Evolutionary conservation across 2,797 vertebrate species (phyloP).

Genomic region (Gymnoscopelus microlampas): DNA sequence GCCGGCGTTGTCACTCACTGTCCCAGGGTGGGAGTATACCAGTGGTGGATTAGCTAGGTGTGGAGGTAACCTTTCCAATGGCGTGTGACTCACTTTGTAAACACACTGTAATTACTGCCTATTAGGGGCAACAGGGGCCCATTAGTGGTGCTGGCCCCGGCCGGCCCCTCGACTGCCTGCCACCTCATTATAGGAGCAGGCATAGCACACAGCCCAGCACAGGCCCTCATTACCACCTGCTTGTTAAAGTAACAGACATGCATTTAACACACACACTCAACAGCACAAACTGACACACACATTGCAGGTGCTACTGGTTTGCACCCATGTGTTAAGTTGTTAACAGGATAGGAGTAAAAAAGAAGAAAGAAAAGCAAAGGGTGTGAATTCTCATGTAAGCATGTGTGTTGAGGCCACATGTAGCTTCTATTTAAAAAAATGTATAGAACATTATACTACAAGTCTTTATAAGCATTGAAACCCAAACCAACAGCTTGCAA

Average conservation of each 20-base stretch:
- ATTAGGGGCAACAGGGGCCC: constrained; percentile 75
- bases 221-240: constrained; percentile 83
- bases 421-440: not conserved
- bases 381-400: constrained; percentile 22
- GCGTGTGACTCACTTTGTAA: constrained; percentile 67
- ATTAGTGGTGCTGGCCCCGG: constrained; percentile 68
- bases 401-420: constrained; percentile 3
- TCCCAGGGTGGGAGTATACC: constrained; percentile 57
- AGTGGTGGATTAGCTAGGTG: constrained; percentile 60
- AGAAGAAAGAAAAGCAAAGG: not conserved
- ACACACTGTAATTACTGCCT: constrained; percentile 82
- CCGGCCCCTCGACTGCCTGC: constrained; percentile 59
- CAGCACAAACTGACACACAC: constrained; percentile 11
- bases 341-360: constrained; percentile 34
- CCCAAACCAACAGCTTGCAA: not conserved
- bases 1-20: constrained; percentile 39
- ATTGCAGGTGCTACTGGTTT: constrained; percentile 65
- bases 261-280: constrained; percentile 20
- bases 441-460: not conserved
- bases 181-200: constrained; percentile 79
- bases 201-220: constrained; percentile 47
- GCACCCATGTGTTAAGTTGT: constrained; percentile 67
- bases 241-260: constrained; percentile 76
- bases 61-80: constrained; percentile 76
- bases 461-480: constrained; percentile 1